Base-by-base conservation (phyloP, 2,888 invertebrate species). In the Orthosia incerta region DNA sequence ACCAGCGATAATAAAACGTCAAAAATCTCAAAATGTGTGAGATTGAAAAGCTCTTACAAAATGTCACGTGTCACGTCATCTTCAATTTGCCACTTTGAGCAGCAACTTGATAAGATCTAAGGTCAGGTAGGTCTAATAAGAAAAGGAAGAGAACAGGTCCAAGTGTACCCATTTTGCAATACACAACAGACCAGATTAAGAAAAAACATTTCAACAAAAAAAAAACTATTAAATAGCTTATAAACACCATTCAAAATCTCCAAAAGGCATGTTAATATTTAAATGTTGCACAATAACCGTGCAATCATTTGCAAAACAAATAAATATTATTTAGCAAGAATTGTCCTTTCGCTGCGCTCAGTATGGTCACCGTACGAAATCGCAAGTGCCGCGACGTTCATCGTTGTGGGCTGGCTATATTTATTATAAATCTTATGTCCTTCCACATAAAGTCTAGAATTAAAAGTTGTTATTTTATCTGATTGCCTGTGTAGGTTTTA, bases 281-380 rank as follows among this genome's bases (percentile, higher is more conserved):
- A 26, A 71, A 71, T 55, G 23, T 82, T 79, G 53, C 64, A 23
- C 31, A 83, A 75, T 20, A 55, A 56, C 50, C 20, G 11, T 64
- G 62, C 45, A 81, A 69, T 67, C 39, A 16, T 76, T 50, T 75
- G 69, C 77, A 74, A 72, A 71, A 79, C 67, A 78, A 56, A 80
- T 78, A 66, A 66, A 75, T 80, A 80, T 73, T 76, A 80, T 84
- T 80, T 75, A 68, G 76, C 76, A 79, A 81, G 78, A 82, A 67
- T 53, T 86, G 88, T 91, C 89, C 86, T 87, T 87, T 87, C 86
- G 76, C 80, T 68, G 57, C 71, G 57, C 79, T 81, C 57, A 67
- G 74, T 83, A 87, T 92, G 91, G 92, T 90, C 86, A 91, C 92
- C 84, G 75, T 88, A 88, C 76, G 62, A 86, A 84, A 83, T 85